Conservation (phyloP, 2,888 invertebrate species). For the Morinoia aosen region DNA sequence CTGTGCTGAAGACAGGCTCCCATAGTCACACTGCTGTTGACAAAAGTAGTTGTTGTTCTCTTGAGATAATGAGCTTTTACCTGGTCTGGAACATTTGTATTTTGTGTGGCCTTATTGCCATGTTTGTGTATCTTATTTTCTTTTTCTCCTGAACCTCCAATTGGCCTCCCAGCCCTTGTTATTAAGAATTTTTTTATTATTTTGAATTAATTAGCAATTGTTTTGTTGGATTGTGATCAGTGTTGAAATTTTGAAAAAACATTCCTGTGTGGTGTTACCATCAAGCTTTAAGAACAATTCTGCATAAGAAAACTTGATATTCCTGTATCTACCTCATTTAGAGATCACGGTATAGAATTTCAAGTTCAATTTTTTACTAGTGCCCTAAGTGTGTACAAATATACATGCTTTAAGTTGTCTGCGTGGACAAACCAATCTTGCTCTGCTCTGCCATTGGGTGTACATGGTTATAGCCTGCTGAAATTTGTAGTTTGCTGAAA, state of each 20-base stretch:
- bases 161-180: slow-evolving; percentile 39
- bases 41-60: background rate
- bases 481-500: background rate
- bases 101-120: slow-evolving; percentile 57
- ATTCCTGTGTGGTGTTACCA: no score
- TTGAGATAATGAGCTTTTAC: slow-evolving; percentile 56
- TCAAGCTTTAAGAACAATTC: no score
- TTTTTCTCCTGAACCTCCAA: slow-evolving; percentile 53
- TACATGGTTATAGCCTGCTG: background rate
- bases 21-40: background rate
- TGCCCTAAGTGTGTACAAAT: background rate
- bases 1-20: background rate
- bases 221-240: background rate
- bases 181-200: background rate
- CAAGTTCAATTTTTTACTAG: background rate
- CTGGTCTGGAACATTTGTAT: slow-evolving; percentile 61
- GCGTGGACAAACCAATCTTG: background rate
- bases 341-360: background rate
- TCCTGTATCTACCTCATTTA: background rate
- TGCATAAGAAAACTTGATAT: background rate
- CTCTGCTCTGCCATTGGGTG: background rate
- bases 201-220: background rate
- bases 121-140: slow-evolving; percentile 64
- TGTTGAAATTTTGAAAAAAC: no score
- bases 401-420: background rate